Percentiles rank a stretch among this genome's conserved stretches.
Evolutionary conservation across 2,113 vertebrate genomes (phyloP).

Genomic region (Sylvietta virens): DNA sequence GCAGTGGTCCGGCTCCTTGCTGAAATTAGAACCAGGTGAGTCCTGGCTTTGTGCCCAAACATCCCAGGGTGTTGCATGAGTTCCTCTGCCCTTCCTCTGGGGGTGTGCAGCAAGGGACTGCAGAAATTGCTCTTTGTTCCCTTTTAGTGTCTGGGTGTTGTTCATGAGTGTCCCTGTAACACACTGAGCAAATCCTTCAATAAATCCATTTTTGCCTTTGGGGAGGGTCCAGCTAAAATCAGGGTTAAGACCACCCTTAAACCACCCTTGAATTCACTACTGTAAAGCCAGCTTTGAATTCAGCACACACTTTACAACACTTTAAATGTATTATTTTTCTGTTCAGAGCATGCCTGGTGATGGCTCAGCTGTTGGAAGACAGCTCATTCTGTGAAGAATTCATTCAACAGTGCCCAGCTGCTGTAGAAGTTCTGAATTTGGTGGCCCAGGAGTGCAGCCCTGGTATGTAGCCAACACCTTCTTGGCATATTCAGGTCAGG

Average conservation of each 20-base stretch:
- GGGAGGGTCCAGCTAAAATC: background rate
- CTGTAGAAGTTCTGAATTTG: slow-evolving; percentile 94
- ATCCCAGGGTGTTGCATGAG: background rate
- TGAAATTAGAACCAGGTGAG: slow-evolving; percentile 96
- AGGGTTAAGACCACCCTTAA: background rate
- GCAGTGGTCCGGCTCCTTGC: slow-evolving; percentile 93
- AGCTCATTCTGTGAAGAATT: slow-evolving; percentile 99
- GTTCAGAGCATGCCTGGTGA: slow-evolving; percentile 92
- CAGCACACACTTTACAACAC: background rate
- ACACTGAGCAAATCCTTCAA: background rate
- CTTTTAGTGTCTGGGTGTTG: background rate
- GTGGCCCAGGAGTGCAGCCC: slow-evolving; percentile 98
- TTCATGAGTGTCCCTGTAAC: background rate
- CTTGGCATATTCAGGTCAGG: background rate
- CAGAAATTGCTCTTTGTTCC: background rate
- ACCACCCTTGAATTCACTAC: background rate
- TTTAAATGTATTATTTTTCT: slow-evolving; percentile 16
- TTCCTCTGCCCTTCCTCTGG: background rate
- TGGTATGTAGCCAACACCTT: slow-evolving; percentile 70
- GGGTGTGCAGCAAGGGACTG: background rate
- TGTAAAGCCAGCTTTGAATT: background rate
- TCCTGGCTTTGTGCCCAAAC: background rate
- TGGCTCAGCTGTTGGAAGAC: slow-evolving; percentile 98
- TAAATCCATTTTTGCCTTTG: background rate
- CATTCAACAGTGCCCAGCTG: slow-evolving; percentile 97